These are phyloP conservation scores for Poecilia latipinna DNA, from an alignment of 2,113 vertebrate genomes.

Conservation along the genomic window DNA sequence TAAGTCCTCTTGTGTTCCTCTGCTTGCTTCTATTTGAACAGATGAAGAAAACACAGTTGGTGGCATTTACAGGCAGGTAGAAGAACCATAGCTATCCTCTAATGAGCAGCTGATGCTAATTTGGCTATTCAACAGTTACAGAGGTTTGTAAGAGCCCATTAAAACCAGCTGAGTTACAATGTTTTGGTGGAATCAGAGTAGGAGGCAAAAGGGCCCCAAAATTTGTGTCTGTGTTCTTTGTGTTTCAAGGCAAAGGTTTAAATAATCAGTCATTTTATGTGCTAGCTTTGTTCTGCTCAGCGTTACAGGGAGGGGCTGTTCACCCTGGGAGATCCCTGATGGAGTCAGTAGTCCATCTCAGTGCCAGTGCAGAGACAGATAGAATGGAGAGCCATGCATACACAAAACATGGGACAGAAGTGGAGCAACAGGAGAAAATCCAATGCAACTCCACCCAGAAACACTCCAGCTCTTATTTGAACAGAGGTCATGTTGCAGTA, in stretches of 20 bases:
- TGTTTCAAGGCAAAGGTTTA: background rate
- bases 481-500: background rate
- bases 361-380: background rate
- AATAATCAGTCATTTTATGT: background rate
- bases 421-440: background rate
- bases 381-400: background rate
- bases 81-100: conserved; percentile 32
- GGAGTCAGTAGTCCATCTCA: background rate
- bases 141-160: conserved; percentile 34
- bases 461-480: background rate
- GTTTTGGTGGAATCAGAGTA: background rate
- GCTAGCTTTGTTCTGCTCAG: background rate
- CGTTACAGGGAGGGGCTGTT: background rate
- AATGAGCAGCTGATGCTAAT: conserved; percentile 35
- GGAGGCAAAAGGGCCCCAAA: background rate
- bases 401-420: background rate
- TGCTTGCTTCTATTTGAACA: background rate
- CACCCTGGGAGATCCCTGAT: background rate
- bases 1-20: background rate
- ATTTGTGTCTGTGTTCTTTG: background rate
- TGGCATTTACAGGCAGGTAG: conserved; percentile 46
- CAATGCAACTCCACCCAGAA: background rate
- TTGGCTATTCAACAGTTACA: conserved; percentile 34
- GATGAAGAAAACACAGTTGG: conserved; percentile 29
- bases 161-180: conserved; percentile 12